A percentile compares a stretch with the other conserved stretches of the same genome.
These are phyloP conservation scores for Lithophane leautieri DNA, from an alignment of 2,888 invertebrate genomes.

Conservation along the genomic window DNA sequence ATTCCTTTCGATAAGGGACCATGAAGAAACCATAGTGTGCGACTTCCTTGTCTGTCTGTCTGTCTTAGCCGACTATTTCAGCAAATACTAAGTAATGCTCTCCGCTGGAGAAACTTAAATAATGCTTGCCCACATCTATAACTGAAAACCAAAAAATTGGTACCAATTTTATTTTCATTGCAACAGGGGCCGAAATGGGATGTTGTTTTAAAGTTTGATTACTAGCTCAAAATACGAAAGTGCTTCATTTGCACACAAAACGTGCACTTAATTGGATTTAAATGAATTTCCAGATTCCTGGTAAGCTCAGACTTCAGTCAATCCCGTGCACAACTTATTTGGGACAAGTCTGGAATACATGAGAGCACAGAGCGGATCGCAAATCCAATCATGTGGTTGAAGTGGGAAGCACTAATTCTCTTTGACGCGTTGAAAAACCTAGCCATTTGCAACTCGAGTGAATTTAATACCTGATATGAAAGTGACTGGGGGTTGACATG, in stretches of 20 bases:
- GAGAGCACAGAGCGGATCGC: conserved; percentile 26
- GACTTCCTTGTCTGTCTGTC: neutral
- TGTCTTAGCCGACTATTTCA: neutral
- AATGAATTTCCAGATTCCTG: conserved; percentile 18
- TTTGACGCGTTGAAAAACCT: conserved; percentile 38
- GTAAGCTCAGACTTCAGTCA: conserved; percentile 12
- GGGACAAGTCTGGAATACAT: conserved; percentile 29
- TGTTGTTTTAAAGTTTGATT: neutral
- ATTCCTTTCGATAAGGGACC: neutral
- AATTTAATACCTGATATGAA: neutral
- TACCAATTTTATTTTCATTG: neutral
- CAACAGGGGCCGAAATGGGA: neutral
- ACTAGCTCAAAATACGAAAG: neutral
- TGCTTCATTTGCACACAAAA: neutral
- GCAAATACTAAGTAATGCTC: neutral
- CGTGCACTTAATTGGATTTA: neutral
- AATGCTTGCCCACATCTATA: neutral
- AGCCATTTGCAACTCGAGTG: conserved; percentile 18
- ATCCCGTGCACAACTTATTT: conserved; percentile 51
- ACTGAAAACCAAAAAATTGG: neutral
- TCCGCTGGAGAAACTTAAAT: no score
- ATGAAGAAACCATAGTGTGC: neutral
- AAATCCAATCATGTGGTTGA: conserved; percentile 52
- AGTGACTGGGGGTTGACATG: neutral
- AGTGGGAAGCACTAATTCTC: conserved; percentile 39